These are phyloP conservation scores for Drosophila pandora DNA, from an alignment of 1,140 invertebrate genomes.

Conservation along the genomic window DNA sequence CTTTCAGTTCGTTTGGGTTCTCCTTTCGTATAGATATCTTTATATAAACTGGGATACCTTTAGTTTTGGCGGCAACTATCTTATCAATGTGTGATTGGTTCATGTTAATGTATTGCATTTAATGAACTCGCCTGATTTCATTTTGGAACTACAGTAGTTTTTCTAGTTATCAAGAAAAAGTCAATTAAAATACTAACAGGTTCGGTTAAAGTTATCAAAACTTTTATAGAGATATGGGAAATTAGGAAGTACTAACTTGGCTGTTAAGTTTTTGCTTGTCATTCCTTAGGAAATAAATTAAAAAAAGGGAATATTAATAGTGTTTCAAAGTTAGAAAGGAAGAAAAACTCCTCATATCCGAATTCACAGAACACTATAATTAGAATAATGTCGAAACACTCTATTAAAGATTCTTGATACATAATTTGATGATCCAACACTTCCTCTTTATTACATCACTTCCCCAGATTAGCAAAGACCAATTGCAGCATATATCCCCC, in stretches of 20 bases:
- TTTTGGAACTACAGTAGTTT: constrained; percentile 11
- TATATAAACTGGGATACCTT: constrained; percentile 4
- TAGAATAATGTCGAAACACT: neutral
- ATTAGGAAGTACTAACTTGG: too few species aligned
- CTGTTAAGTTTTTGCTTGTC: too few species aligned
- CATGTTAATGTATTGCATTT: constrained; percentile 26
- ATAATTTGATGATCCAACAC: constrained; percentile 13
- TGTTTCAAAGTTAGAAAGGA: too few species aligned
- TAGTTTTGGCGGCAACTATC: constrained; percentile 4
- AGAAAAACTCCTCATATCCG: too few species aligned
- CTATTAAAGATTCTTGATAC: neutral
- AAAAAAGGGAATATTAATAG: too few species aligned
- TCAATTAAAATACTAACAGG: too few species aligned
- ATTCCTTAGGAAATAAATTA: too few species aligned
- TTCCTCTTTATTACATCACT: constrained; percentile 14
- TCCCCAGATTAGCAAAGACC: constrained; percentile 6
- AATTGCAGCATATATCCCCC: constrained; percentile 24
- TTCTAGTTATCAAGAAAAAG: constrained; percentile 13
- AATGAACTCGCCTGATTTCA: constrained; percentile 7
- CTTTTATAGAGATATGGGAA: too few species aligned
- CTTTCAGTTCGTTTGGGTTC: constrained; percentile 13
- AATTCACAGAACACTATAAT: too few species aligned
- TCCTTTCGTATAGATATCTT: constrained; percentile 15
- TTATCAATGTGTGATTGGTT: constrained; percentile 26
- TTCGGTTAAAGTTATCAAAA: too few species aligned